These are phyloP conservation scores for Lepidurus arcticus DNA, from an alignment of 1,140 invertebrate species.

Conservation along the genomic window DNA sequence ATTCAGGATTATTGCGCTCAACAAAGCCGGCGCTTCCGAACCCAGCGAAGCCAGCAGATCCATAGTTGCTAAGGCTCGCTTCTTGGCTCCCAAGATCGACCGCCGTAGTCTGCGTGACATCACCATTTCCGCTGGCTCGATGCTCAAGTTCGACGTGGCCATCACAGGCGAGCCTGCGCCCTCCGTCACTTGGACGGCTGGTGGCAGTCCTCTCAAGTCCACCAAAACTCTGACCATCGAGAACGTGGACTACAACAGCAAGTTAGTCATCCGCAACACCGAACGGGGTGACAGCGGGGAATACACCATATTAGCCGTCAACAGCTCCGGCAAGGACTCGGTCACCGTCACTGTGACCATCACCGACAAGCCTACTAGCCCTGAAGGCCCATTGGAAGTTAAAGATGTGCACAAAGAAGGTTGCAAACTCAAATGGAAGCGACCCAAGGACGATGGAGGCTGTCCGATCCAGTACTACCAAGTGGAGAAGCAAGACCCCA, in stretches of 20 bases:
- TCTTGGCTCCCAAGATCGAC: conserved; percentile 91
- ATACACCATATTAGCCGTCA: conserved; percentile 78
- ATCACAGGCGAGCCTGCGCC: conserved; percentile 88
- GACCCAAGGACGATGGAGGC: conserved; percentile 81
- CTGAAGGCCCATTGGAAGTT: conserved; percentile 83
- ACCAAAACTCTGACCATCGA: conserved; percentile 68
- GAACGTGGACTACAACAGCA: conserved; percentile 80
- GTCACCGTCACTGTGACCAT: conserved; percentile 85
- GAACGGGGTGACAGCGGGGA: conserved; percentile 75
- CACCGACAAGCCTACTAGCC: conserved; percentile 79
- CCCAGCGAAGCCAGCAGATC: conserved; percentile 79
- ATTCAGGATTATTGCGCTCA: conserved; percentile 93
- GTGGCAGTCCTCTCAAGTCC: conserved; percentile 50
- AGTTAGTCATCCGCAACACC: conserved; percentile 73
- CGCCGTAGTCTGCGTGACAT: conserved; percentile 80
- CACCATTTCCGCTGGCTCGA: conserved; percentile 80
- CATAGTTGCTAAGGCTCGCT: conserved; percentile 85
- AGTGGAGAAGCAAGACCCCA: conserved; percentile 87
- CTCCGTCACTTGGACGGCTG: conserved; percentile 78
- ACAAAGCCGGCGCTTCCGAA: conserved; percentile 87
- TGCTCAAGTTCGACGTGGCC: conserved; percentile 85
- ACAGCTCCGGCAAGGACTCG: conserved; percentile 77
- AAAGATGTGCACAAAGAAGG: conserved; percentile 88
- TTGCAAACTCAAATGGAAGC: conserved; percentile 89
- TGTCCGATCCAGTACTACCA: conserved; percentile 86